These are phyloP conservation scores for Phalanger gymnotis DNA, from an alignment of 2,797 vertebrate genomes.

Conservation along the genomic window DNA sequence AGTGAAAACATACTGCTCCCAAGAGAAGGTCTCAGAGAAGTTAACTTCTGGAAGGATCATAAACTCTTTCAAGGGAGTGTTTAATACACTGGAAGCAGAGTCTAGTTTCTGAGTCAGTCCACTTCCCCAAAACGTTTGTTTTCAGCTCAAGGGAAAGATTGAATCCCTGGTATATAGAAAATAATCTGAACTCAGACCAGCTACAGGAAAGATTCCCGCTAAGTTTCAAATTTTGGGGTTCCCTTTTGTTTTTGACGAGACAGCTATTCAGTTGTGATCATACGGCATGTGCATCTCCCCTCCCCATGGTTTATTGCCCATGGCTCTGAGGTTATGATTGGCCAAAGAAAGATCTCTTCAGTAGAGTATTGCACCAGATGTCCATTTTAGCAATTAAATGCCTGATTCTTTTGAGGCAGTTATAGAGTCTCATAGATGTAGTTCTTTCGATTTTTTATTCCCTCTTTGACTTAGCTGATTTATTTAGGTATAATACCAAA, in stretches of 20 bases:
- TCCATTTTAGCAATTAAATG: neutral
- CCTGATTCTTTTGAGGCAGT: neutral
- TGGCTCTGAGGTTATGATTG: neutral
- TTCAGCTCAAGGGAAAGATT: neutral
- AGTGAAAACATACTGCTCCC: neutral
- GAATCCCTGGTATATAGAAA: neutral
- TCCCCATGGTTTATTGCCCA: neutral
- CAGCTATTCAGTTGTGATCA: neutral
- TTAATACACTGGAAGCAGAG: neutral
- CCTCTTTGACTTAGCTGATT: neutral
- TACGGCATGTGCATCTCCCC: neutral
- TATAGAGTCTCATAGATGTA: neutral
- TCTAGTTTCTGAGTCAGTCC: neutral
- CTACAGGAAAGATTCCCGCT: neutral
- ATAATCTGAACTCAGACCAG: neutral
- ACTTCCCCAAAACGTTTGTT: neutral
- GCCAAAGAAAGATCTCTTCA: neutral
- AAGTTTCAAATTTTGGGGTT: neutral
- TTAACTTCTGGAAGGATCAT: neutral
- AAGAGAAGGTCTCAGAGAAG: neutral
- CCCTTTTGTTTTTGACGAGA: neutral
- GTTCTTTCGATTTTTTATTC: neutral
- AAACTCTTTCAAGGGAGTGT: neutral
- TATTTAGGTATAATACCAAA: neutral
- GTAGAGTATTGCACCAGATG: neutral